Evolutionary conservation across 37 sponge, comb jelly and placozoan species (phyloP).

Genomic region (Cliona cf. orientalis): DNA sequence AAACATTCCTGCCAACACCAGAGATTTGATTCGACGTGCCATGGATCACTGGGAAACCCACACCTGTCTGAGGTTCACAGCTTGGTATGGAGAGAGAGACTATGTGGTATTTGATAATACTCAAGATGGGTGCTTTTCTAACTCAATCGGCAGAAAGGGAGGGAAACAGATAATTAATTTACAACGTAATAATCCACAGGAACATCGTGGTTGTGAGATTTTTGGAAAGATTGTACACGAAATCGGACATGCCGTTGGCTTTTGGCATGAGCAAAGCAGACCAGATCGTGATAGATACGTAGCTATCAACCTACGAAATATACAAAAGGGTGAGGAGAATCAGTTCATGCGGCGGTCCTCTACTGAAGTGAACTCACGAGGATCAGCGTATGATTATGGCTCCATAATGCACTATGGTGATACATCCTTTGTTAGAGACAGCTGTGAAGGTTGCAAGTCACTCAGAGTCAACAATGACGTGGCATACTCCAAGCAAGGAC

Average conservation of each 20-base stretch:
- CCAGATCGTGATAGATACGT: conserved; percentile 60
- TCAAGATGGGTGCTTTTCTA: background rate
- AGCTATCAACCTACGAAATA: conserved; percentile 15
- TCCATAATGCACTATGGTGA: conserved; percentile 33
- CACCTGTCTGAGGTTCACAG: conserved; percentile 8
- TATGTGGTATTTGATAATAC: background rate
- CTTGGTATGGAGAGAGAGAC: background rate
- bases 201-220: background rate
- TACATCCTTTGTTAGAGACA: background rate
- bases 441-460: background rate
- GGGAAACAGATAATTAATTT: conserved; percentile 10
- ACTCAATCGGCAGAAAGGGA: conserved; percentile 7
- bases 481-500: background rate
- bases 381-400: conserved; percentile 18
- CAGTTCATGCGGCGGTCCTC: conserved; percentile 30
- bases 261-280: conserved; percentile 57
- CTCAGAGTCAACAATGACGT: background rate
- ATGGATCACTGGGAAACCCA: conserved; percentile 18
- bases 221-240: conserved; percentile 52
- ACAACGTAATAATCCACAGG: no score
- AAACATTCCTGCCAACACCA: background rate
- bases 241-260: conserved; percentile 54
- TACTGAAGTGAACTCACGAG: background rate
- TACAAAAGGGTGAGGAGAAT: background rate
- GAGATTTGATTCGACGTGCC: background rate